phyloP scores from a whole-genome alignment of 2,797 vertebrate genomes.

The Pseudochromis fuscus region DNA sequence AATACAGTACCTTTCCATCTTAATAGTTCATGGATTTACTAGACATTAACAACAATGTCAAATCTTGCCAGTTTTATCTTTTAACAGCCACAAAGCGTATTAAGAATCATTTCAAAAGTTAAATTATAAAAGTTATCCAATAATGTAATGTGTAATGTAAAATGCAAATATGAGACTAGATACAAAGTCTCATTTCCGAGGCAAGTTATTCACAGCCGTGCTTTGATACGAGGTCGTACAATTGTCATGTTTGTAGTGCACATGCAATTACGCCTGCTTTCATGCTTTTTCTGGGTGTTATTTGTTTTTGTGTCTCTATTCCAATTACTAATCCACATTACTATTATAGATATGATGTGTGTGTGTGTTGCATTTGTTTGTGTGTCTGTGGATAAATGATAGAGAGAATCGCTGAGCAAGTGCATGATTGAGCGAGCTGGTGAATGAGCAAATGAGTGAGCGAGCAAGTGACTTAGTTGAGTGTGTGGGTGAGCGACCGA shows the following conservation, averaged over 20 bases:
- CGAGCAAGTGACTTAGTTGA: conserved; percentile 38
- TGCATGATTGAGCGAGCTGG: conserved; percentile 14
- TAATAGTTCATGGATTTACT: not conserved
- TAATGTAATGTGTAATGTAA: no score
- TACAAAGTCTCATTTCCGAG: not conserved
- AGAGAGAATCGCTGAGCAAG: conserved; percentile 14
- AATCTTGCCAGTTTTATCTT: not conserved
- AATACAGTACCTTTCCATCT: no score
- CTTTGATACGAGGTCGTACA: not conserved
- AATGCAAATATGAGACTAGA: no score
- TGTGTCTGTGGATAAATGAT: conserved; percentile 24
- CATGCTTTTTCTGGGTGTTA: not conserved
- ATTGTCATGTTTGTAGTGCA: not conserved
- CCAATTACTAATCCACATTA: not conserved
- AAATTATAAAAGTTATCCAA: no score
- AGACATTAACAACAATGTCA: not conserved
- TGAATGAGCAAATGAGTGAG: conserved; percentile 49
- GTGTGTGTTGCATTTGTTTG: not conserved
- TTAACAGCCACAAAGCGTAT: not conserved
- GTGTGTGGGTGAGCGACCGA: conserved; percentile 58
- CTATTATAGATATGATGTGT: not conserved
- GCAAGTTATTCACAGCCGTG: not conserved
- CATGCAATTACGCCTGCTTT: not conserved
- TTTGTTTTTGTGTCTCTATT: not conserved
- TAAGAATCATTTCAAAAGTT: no score